Evolutionary conservation across 2,113 vertebrate genomes (phyloP).

Genomic region (Lepus europaeus): DNA sequence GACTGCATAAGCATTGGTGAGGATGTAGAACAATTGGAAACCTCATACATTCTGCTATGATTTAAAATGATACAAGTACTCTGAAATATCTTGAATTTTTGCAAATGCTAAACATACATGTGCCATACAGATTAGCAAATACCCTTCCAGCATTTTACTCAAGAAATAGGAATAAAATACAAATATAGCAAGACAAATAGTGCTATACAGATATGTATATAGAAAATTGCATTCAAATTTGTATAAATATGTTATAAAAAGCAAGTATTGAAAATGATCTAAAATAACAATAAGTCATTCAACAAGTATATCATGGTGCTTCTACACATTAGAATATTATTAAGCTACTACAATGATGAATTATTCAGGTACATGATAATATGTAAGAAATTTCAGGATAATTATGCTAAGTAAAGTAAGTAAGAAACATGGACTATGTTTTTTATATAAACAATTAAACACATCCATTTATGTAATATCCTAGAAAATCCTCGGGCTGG

Average conservation of each 20-base stretch:
- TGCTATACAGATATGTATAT: neutral
- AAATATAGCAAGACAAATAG: neutral
- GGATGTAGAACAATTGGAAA: too few species aligned
- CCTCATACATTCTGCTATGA: neutral
- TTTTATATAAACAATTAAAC: neutral
- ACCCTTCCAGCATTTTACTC: neutral
- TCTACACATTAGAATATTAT: too few species aligned
- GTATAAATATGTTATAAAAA: neutral
- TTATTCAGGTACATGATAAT: neutral
- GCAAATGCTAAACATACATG: neutral
- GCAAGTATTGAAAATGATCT: neutral
- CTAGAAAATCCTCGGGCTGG: neutral
- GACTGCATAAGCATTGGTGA: neutral
- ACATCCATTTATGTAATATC: neutral
- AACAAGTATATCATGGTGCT: neutral
- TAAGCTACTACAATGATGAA: neutral
- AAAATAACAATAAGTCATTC: neutral
- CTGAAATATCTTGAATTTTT: neutral
- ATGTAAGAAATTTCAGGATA: neutral
- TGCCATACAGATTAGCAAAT: neutral
- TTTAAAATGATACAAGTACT: neutral
- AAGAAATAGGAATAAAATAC: neutral
- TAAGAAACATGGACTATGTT: neutral
- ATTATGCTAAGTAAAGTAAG: neutral
- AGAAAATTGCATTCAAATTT: neutral